These are phyloP conservation scores for Paracanthobrama guichenoti DNA, from an alignment of 2,113 vertebrate genomes.

Conservation along the genomic window DNA sequence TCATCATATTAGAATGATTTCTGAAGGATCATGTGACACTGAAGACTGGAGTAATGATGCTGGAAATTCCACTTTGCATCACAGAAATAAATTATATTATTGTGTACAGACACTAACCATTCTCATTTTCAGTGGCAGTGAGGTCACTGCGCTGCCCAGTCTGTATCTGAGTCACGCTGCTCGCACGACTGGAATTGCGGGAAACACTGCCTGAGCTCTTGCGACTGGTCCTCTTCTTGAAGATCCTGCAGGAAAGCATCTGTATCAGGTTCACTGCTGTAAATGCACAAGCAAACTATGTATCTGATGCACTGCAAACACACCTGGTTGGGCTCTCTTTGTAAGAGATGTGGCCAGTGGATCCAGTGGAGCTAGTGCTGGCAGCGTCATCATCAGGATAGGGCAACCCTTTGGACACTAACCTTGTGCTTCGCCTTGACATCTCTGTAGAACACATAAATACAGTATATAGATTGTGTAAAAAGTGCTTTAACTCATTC, in stretches of 20 bases:
- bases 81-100: no score
- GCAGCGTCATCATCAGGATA: constrained; percentile 51
- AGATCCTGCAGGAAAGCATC: constrained; percentile 35
- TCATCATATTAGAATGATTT: no score
- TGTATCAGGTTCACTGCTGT: background rate
- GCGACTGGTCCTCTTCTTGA: constrained; percentile 38
- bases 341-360: constrained; percentile 45
- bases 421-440: constrained; percentile 50
- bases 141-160: background rate
- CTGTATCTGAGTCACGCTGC: constrained; percentile 18
- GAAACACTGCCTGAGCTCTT: constrained; percentile 38
- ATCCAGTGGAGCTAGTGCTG: constrained; percentile 55
- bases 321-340: constrained; percentile 52
- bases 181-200: background rate
- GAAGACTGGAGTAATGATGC: no score
- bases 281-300: background rate
- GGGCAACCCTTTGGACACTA: constrained; percentile 16
- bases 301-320: background rate
- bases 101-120: constrained; percentile 24
- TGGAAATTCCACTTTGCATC: no score
- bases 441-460: constrained; percentile 17
- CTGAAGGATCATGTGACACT: no score
- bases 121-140: background rate
- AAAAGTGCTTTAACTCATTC: background rate
- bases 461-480: background rate